These are phyloP conservation scores for Hippasteria phrygiana DNA, from an alignment of 53 echinoderm and acorn worm genomes.

Conservation along the genomic window DNA sequence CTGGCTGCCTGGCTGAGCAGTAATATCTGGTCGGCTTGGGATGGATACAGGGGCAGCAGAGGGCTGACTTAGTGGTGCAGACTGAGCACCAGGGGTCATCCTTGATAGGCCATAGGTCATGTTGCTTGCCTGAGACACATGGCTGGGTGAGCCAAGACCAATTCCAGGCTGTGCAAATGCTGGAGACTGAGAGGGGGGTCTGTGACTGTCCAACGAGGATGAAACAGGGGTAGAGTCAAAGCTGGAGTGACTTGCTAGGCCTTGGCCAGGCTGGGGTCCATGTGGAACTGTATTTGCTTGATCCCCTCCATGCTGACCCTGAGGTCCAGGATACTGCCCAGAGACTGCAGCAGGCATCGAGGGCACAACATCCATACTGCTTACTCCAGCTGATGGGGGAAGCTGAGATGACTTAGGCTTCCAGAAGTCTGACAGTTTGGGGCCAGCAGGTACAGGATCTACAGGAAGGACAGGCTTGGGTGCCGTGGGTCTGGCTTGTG, in stretches of 20 bases:
- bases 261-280: not conserved
- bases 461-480: conserved; percentile 52
- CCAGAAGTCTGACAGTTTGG: conserved; percentile 94
- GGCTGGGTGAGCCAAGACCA: not conserved
- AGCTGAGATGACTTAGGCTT: conserved; percentile 79
- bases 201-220: not conserved
- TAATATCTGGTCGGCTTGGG: not conserved
- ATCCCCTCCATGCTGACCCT: conserved; percentile 28
- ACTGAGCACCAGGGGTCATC: conserved; percentile 8
- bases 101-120: not conserved
- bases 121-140: not conserved
- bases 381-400: conserved; percentile 24
- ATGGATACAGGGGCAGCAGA: not conserved
- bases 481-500: conserved; percentile 77
- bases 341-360: conserved; percentile 41
- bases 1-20: not conserved
- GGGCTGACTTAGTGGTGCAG: conserved; percentile 24
- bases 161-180: conserved; percentile 7
- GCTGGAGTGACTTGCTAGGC: conserved; percentile 31
- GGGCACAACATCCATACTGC: conserved; percentile 3
- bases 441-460: conserved; percentile 70
- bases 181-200: conserved; percentile 27
- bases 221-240: not conserved
- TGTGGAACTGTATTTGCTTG: conserved; percentile 23
- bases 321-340: conserved; percentile 34